Evolutionary conservation across 2,888 invertebrate species (phyloP).

Genomic region (Drosophila anomalipes): DNA sequence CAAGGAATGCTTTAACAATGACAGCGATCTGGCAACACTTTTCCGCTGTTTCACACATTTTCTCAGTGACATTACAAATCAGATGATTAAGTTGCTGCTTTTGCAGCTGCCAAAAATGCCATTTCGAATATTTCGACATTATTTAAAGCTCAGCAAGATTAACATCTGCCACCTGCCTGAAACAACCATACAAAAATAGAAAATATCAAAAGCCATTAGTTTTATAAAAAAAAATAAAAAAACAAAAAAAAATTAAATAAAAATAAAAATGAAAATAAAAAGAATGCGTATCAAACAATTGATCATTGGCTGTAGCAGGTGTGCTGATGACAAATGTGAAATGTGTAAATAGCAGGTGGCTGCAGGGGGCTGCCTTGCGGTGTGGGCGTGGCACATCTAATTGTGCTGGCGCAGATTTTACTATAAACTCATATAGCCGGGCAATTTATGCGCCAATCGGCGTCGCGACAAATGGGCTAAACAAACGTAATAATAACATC

Average conservation of each 20-base stretch:
- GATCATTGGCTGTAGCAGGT: conserved; percentile 44
- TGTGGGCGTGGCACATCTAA: conserved; percentile 68
- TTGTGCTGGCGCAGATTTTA: conserved; percentile 58
- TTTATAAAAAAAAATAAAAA: neutral
- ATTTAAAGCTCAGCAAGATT: conserved; percentile 14
- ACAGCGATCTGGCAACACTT: neutral
- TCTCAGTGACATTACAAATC: conserved; percentile 22
- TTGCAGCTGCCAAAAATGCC: conserved; percentile 29
- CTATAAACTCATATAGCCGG: conserved; percentile 54
- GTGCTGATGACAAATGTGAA: conserved; percentile 41
- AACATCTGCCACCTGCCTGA: conserved; percentile 49
- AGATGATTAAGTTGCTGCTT: conserved; percentile 21
- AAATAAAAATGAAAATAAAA: neutral
- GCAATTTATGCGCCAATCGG: conserved; percentile 66
- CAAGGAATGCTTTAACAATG: neutral
- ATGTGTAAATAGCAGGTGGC: conserved; percentile 54
- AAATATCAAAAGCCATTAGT: conserved; percentile 13
- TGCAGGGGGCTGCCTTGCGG: conserved; percentile 1
- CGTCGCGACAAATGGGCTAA: conserved; percentile 75
- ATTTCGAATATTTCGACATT: conserved; percentile 31
- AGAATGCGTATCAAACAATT: conserved; percentile 43
- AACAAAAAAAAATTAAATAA: neutral
- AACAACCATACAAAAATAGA: conserved; percentile 12
- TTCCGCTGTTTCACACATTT: neutral
- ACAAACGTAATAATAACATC: conserved; percentile 78